These are phyloP conservation scores for Oxygymnocypris stewartii DNA, from an alignment of 2,113 vertebrate species.

Conservation along the genomic window DNA sequence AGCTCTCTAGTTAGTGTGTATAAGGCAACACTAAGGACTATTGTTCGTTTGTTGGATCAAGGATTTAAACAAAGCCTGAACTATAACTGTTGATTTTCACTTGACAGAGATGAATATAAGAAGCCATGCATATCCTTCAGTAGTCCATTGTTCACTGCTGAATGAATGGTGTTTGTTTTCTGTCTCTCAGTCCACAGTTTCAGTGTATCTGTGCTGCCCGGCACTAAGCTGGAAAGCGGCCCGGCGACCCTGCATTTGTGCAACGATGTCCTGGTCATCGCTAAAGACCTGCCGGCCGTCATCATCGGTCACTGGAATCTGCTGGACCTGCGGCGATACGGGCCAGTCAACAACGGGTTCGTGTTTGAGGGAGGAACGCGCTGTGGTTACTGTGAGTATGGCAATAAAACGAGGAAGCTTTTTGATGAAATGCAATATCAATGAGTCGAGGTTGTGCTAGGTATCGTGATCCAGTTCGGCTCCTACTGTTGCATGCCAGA, in stretches of 20 bases:
- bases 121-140: neutral
- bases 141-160: neutral
- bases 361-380: conserved; percentile 97
- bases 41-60: neutral
- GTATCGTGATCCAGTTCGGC: too few species aligned
- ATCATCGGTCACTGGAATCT: conserved; percentile 92
- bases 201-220: conserved; percentile 85
- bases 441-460: too few species aligned
- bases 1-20: neutral
- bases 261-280: conserved; percentile 87
- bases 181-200: conserved; percentile 88
- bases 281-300: conserved; percentile 81
- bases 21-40: too few species aligned
- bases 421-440: too few species aligned
- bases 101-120: neutral
- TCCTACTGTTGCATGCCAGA: too few species aligned
- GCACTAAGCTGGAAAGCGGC: conserved; percentile 91
- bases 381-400: conserved; percentile 94
- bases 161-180: neutral
- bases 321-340: conserved; percentile 90
- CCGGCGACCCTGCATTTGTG: conserved; percentile 93
- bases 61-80: neutral
- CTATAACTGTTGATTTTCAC: neutral
- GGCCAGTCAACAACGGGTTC: conserved; percentile 90
- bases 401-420: fast-evolving